Percentiles rank a stretch among this genome's conserved stretches.
phyloP scores from a whole-genome alignment of 1,140 invertebrate species.

The Trachymyrmex septentrionalis region DNA sequence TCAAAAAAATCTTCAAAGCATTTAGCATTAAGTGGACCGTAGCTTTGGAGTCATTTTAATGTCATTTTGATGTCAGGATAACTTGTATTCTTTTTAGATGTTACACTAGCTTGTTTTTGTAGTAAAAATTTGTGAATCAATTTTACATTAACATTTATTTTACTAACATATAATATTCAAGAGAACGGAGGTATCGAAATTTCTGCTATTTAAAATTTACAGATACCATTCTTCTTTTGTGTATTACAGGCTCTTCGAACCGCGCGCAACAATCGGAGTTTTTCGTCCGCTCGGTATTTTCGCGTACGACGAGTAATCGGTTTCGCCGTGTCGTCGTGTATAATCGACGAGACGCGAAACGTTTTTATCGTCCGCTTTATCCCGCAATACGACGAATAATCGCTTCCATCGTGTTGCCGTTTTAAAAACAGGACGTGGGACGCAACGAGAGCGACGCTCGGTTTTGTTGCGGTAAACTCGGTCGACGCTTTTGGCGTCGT shows the following conservation, averaged over 20 bases:
- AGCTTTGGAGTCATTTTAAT: too few species aligned
- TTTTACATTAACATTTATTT: not conserved
- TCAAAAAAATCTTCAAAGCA: too few species aligned
- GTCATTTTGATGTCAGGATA: too few species aligned
- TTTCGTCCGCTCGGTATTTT: slow-evolving; percentile 44
- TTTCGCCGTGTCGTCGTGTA: slow-evolving; percentile 68
- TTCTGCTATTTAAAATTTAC: not conserved
- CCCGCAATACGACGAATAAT: slow-evolving; percentile 67
- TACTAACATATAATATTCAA: too few species aligned
- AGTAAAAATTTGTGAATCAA: not conserved
- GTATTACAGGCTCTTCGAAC: slow-evolving; percentile 5
- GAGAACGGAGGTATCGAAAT: not conserved
- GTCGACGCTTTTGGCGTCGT: slow-evolving; percentile 68
- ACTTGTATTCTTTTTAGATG: too few species aligned
- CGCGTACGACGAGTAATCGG: slow-evolving; percentile 56
- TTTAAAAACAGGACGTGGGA: slow-evolving; percentile 69
- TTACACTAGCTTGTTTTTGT: not conserved
- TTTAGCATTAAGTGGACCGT: too few species aligned
- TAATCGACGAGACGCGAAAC: slow-evolving; percentile 68
- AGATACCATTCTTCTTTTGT: not conserved
- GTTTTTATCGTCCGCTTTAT: slow-evolving; percentile 70
- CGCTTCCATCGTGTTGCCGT: slow-evolving; percentile 71
- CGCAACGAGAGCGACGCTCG: not conserved
- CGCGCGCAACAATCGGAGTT: slow-evolving; percentile 13
- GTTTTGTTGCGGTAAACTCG: slow-evolving; percentile 57